A percentile compares a stretch with the other conserved stretches of the same genome.
Conservation (phyloP, 2,113 vertebrate genomes). For the Epinephelus lanceolatus region DNA sequence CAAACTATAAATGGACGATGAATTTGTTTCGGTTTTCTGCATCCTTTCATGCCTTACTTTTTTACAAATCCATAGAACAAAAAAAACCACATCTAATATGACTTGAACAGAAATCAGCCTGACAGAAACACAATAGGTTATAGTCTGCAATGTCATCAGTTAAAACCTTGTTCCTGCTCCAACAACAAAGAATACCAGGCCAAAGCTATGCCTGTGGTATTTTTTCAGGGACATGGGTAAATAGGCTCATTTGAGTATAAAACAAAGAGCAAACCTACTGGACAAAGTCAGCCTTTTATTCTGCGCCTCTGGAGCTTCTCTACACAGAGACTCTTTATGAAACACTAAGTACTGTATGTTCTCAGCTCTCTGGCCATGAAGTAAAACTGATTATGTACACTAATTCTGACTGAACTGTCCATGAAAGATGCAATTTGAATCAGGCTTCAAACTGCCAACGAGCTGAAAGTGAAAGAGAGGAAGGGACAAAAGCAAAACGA, state of each 20-base stretch:
- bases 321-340: constrained; percentile 25
- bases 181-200: constrained; percentile 14
- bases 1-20: not conserved
- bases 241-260: constrained; percentile 40
- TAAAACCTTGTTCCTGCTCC: constrained; percentile 21
- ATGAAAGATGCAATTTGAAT: not conserved
- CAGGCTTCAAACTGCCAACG: not conserved
- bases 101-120: constrained; percentile 2
- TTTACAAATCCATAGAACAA: constrained; percentile 7
- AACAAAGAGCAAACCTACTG: constrained; percentile 49
- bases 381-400: not conserved
- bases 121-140: constrained; percentile 11
- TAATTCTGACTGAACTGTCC: not conserved
- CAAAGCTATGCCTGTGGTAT: constrained; percentile 4
- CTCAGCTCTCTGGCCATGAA: not conserved
- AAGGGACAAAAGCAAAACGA: not conserved
- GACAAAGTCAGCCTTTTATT: constrained; percentile 47
- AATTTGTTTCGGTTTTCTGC: constrained; percentile 8
- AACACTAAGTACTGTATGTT: constrained; percentile 13
- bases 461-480: not conserved
- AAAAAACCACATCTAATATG: constrained; percentile 3
- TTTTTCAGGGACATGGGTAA: constrained; percentile 29
- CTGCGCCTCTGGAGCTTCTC: constrained; percentile 26
- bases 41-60: not conserved
- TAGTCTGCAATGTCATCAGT: constrained; percentile 31